A percentile compares a stretch with the other conserved stretches of the same genome.
Conservation (phyloP, 2,888 invertebrate species). For the Morpho helenor region DNA sequence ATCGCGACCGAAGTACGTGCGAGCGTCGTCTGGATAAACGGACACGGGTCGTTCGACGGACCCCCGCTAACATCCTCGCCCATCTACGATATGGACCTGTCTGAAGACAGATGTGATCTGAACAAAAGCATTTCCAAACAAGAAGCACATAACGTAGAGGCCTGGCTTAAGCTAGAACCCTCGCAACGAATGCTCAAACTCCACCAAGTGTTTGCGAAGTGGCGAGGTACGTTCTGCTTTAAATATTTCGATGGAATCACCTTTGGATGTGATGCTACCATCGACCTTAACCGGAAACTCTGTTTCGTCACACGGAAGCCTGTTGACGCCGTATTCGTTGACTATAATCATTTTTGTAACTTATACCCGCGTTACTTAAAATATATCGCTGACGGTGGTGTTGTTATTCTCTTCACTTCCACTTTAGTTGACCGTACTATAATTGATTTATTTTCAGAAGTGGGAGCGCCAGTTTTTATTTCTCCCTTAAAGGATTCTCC, state of each 20-base stretch:
- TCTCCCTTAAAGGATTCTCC: not conserved
- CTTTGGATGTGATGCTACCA: not conserved
- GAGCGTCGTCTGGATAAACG: conserved; percentile 48
- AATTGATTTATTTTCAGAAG: not conserved
- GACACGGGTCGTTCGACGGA: conserved; percentile 39
- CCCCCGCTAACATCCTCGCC: conserved; percentile 30
- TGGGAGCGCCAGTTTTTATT: not conserved
- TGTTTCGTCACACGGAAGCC: not conserved
- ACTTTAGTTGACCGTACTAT: not conserved
- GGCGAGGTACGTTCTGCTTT: not conserved
- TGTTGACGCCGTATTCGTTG: not conserved
- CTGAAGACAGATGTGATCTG: not conserved
- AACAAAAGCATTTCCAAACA: too few relatives aligned
- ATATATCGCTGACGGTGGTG: conserved; percentile 4
- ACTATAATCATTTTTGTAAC: not conserved
- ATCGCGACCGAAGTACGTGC: conserved; percentile 33
- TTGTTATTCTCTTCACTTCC: not conserved
- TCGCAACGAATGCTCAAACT: not conserved
- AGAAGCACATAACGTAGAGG: too few relatives aligned
- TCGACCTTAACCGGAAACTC: not conserved
- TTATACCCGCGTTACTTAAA: not conserved
- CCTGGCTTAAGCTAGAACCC: not conserved
- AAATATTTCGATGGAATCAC: too few relatives aligned
- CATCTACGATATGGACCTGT: conserved; percentile 11
- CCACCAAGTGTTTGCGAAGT: not conserved